Conservation (phyloP, 1,140 invertebrate genomes). For the Pollicipes pollicipes region DNA sequence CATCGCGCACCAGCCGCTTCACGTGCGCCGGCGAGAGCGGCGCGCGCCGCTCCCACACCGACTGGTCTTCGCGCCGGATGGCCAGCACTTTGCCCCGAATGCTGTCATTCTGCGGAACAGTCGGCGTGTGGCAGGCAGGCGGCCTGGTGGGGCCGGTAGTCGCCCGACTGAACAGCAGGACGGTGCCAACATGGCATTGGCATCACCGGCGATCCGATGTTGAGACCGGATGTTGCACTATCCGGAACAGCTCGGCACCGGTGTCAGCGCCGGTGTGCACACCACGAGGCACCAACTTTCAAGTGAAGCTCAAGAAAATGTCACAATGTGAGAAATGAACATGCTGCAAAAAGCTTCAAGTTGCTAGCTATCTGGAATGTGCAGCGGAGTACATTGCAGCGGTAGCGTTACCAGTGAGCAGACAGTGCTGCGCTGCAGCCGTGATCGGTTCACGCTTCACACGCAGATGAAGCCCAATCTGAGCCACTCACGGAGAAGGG, state of each 20-base stretch:
- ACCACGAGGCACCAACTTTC: too few relatives aligned
- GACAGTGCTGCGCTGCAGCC: too few relatives aligned
- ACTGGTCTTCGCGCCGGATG: constrained; percentile 67
- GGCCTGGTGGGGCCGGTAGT: neutral
- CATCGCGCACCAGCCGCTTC: constrained; percentile 58
- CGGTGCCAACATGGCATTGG: neutral
- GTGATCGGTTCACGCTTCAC: neutral
- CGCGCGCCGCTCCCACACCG: constrained; percentile 93
- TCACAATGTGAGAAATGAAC: too few relatives aligned
- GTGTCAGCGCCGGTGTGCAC: too few relatives aligned
- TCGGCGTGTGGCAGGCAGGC: neutral
- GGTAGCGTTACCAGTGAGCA: neutral
- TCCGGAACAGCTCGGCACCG: too few relatives aligned
- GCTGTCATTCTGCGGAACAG: neutral
- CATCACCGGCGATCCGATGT: neutral
- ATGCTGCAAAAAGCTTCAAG: too few relatives aligned
- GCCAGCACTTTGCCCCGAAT: constrained; percentile 9
- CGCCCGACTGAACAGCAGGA: neutral
- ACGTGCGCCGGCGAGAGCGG: constrained; percentile 86
- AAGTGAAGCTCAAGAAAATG: too few relatives aligned
- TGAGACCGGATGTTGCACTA: too few relatives aligned
- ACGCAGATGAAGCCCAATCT: too few relatives aligned
- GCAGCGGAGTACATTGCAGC: too few relatives aligned
- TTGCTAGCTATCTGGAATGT: neutral
- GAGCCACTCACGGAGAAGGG: neutral